Conservation (phyloP, 1,140 invertebrate species). For the Limonius californicus region DNA sequence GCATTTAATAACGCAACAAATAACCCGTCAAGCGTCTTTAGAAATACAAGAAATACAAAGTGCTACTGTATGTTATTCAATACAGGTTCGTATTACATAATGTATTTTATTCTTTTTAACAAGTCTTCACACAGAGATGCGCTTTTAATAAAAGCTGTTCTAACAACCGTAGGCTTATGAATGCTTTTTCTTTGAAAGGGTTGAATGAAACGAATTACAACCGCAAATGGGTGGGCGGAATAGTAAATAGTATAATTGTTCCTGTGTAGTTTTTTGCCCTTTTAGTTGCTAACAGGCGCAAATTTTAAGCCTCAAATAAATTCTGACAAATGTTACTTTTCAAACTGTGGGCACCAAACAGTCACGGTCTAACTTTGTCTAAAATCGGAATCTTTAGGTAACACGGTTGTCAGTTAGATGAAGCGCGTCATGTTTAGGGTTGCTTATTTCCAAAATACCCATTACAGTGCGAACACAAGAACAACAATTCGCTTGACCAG, state of each 20-base stretch:
- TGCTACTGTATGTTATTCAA: conserved; percentile 1
- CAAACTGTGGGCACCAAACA: too few relatives aligned
- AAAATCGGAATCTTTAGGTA: too few relatives aligned
- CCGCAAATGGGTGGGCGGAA: background rate
- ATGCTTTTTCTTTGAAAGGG: background rate
- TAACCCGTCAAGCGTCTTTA: background rate
- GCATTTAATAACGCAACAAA: background rate
- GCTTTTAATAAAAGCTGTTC: background rate
- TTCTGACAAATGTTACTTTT: too few relatives aligned
- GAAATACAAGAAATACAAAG: background rate
- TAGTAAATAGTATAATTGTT: background rate
- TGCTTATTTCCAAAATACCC: background rate
- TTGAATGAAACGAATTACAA: conserved; percentile 10
- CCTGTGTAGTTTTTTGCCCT: too few relatives aligned
- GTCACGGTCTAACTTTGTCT: too few relatives aligned
- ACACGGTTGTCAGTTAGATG: background rate
- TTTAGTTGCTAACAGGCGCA: too few relatives aligned
- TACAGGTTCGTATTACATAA: conserved; percentile 5
- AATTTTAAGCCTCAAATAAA: too few relatives aligned
- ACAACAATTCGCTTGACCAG: conserved; percentile 10
- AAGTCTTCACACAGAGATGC: background rate
- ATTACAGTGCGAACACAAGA: conserved; percentile 2
- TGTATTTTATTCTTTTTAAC: conserved; percentile 11
- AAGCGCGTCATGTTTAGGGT: background rate
- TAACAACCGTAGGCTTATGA: background rate